Evolutionary conservation across 2,888 invertebrate genomes (phyloP), one percentile per base, ranked within the genome.

Genomic region (Synergus umbraculus): DNA sequence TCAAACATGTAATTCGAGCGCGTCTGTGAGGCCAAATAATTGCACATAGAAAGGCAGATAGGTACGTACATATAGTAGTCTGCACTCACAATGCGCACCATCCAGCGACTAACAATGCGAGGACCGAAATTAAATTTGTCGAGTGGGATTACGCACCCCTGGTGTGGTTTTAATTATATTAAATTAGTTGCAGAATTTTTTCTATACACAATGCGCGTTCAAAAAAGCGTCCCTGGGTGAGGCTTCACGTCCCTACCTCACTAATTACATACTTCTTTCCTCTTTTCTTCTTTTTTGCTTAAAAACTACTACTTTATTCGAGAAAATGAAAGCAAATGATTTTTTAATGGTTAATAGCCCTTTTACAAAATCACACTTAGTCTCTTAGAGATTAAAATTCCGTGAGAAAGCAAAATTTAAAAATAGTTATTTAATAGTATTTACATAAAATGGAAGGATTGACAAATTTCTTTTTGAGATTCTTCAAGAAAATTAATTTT

Each of bases 121-220:
- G 80, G 58, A 80, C 78, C 82, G 81, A 89, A 89, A 89, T 89
- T 86, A 87, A 90, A 90, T 89, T 90, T 88, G 87, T 87, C 88
- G 84, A 83, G 84, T 76, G 80, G 87, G 84, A 87, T 88, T 88
- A 87, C 82, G 77, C 66, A 77, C 49, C 77, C 60, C 66, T 66
- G 65, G 79, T 85, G 83, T 66, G 82, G 83, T 87, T 89, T 89
- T 88, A 88, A 88, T 89, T 89, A 89, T 86, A 87, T 87, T 86
- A 87, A 87, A 89, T 88, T 89, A 88, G 88, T 89, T 85, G 81
- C 81, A 76, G 58, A 76, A 67, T 83, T 81, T 83, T 82, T 80
- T 67, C 80, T 79, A 80, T 67, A 15, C 18, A 46, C 46, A 54
- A 13, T 9, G 44, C 12, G 76, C 54, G 18, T 58, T 41, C 37